Percentiles rank a stretch among this genome's conserved stretches.
These are phyloP conservation scores for Tryphoninae sp. DNA, from an alignment of 2,888 invertebrate genomes.

Conservation along the genomic window DNA sequence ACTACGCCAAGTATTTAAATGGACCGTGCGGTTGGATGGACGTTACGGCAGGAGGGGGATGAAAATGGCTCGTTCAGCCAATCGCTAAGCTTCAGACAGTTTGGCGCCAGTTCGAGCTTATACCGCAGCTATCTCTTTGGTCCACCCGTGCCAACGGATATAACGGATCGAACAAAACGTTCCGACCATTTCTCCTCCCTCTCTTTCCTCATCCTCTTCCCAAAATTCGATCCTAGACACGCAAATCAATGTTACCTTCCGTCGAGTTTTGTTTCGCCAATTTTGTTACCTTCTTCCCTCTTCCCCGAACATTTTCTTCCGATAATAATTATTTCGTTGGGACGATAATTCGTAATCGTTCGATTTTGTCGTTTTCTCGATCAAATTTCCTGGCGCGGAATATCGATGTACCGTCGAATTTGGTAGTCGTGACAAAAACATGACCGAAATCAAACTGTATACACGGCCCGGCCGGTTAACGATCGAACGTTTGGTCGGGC, in stretches of 20 bases:
- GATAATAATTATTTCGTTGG: too few relatives aligned
- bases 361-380: background rate
- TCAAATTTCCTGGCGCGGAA: background rate
- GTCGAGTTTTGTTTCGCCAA: background rate
- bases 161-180: conserved; percentile 19
- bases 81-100: conserved; percentile 72
- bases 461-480: conserved; percentile 34
- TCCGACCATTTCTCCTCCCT: conserved; percentile 1
- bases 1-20: conserved; percentile 5
- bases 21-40: conserved; percentile 1
- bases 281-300: background rate
- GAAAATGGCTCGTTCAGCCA: conserved; percentile 66
- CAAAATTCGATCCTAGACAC: background rate
- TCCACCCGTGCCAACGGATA: conserved; percentile 9
- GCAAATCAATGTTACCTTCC: background rate
- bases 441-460: conserved; percentile 31
- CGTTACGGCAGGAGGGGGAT: conserved; percentile 12
- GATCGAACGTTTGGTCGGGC: conserved; percentile 66
- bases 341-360: background rate
- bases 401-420: conserved; percentile 15
- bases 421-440: conserved; percentile 19
- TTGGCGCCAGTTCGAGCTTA: conserved; percentile 73
- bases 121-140: conserved; percentile 7
- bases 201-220: conserved; percentile 1
- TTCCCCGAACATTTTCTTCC: too few relatives aligned